A percentile compares a stretch with the other conserved stretches of the same genome.
Conservation (phyloP, 2,113 vertebrate species). For the Tachysurus fulvidraco region DNA sequence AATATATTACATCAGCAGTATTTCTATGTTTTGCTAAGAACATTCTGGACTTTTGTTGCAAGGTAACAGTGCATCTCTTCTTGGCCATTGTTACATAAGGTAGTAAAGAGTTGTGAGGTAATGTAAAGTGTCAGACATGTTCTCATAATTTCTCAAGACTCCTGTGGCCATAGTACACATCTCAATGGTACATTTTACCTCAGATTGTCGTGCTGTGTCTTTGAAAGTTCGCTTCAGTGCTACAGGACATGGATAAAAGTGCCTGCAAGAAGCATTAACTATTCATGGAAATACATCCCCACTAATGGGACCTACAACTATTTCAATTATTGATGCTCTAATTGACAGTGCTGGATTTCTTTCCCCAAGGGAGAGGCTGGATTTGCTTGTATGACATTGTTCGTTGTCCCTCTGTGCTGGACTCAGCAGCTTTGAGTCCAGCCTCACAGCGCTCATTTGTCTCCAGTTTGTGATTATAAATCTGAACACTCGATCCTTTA, state of each 20-base stretch:
- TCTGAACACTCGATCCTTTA: slow-evolving; percentile 2
- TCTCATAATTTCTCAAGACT: neutral
- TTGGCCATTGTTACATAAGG: neutral
- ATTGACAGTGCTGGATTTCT: slow-evolving; percentile 40
- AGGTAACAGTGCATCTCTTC: neutral
- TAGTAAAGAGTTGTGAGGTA: neutral
- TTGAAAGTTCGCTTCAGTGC: slow-evolving; percentile 10
- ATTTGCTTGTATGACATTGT: slow-evolving; percentile 55
- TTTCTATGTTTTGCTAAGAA: neutral
- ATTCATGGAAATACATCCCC: slow-evolving; percentile 57
- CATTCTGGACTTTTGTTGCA: neutral
- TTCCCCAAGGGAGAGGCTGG: slow-evolving; percentile 39
- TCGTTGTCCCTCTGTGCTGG: slow-evolving; percentile 17
- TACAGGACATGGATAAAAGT: slow-evolving; percentile 28
- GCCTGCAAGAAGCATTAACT: slow-evolving; percentile 50
- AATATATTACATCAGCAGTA: neutral
- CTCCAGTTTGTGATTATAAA: slow-evolving; percentile 7
- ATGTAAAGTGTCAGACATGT: neutral
- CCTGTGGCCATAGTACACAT: neutral
- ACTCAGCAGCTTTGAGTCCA: slow-evolving; percentile 11
- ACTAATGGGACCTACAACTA: slow-evolving; percentile 51
- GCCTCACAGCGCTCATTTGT: slow-evolving; percentile 32
- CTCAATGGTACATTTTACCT: neutral
- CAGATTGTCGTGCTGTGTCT: slow-evolving; percentile 2
- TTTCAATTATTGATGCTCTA: slow-evolving; percentile 61